Evolutionary conservation across 2,888 invertebrate species (phyloP).

Genomic region (Lingula anatina): DNA sequence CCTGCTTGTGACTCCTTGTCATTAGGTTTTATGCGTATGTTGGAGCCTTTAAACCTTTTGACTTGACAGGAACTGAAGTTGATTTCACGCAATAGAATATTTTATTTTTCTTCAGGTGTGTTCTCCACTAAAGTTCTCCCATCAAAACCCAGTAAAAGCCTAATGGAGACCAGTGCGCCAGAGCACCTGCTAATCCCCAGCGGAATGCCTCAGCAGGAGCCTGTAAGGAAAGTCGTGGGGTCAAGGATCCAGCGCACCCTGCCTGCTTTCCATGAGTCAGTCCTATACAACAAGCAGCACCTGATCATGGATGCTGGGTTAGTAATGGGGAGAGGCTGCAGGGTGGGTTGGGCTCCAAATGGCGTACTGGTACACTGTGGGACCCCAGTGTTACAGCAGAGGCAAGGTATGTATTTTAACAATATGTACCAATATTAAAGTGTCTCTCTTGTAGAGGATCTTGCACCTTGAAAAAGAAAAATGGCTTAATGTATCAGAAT

Average conservation of each 20-base stretch:
- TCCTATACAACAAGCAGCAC: constrained; percentile 32
- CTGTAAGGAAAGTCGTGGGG: constrained; percentile 28
- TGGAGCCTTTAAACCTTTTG: too few relatives aligned
- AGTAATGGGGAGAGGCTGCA: constrained; percentile 57
- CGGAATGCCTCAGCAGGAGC: constrained; percentile 29
- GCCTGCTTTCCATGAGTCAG: constrained; percentile 32
- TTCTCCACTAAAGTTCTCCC: constrained; percentile 23
- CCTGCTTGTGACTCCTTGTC: too few relatives aligned
- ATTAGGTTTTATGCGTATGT: too few relatives aligned
- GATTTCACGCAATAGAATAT: too few relatives aligned
- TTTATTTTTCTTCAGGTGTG: constrained; percentile 11
- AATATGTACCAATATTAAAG: neutral
- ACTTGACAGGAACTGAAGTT: too few relatives aligned
- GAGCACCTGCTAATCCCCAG: constrained; percentile 34
- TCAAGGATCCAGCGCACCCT: constrained; percentile 24
- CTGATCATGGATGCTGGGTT: constrained; percentile 48
- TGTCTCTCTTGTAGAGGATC: neutral
- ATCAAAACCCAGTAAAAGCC: constrained; percentile 18
- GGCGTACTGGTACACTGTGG: constrained; percentile 58
- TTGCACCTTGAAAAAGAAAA: too few relatives aligned
- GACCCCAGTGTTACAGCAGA: constrained; percentile 25
- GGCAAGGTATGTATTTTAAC: neutral
- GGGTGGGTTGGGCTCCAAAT: constrained; percentile 71
- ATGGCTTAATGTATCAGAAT: too few relatives aligned
- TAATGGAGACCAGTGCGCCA: constrained; percentile 23